Evolutionary conservation across 2,797 vertebrate species (phyloP).

Genomic region (Alcedo quadribrachys): DNA sequence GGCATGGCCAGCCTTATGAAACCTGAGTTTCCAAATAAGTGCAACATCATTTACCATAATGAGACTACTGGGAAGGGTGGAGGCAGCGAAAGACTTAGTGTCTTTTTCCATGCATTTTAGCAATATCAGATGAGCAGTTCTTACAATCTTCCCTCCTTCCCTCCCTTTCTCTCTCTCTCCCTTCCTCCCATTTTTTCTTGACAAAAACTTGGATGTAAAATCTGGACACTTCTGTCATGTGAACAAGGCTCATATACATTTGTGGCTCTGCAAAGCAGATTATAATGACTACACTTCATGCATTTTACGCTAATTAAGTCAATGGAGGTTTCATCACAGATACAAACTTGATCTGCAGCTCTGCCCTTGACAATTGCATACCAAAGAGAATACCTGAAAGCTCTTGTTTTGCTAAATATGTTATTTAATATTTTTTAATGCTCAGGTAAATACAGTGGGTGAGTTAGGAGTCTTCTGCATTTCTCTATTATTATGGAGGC

Average conservation of each 20-base stretch:
- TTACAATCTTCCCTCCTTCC: neutral
- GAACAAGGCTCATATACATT: slow-evolving; percentile 21
- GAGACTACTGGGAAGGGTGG: slow-evolving; percentile 33
- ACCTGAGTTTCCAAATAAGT: slow-evolving; percentile 36
- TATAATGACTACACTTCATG: slow-evolving; percentile 50
- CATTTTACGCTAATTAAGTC: slow-evolving; percentile 63
- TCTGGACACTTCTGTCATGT: neutral
- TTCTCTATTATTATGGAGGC: neutral
- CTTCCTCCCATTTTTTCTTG: neutral
- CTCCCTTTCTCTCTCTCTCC: neutral
- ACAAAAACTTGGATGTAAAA: slow-evolving; percentile 19
- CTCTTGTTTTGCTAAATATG: slow-evolving; percentile 35
- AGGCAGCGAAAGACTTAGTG: neutral
- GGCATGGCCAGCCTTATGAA: neutral
- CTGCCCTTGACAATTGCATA: slow-evolving; percentile 21
- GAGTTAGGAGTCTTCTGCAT: accelerated
- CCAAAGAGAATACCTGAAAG: slow-evolving; percentile 35
- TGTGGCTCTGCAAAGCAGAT: slow-evolving; percentile 37
- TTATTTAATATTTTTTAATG: slow-evolving; percentile 28
- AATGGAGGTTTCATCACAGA: slow-evolving; percentile 40
- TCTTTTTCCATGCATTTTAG: slow-evolving; percentile 21
- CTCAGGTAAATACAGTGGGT: neutral
- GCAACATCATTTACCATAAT: slow-evolving; percentile 49
- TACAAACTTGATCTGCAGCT: neutral
- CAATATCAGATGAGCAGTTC: slow-evolving; percentile 1